Base-by-base conservation (phyloP, 2,888 invertebrate genomes). In the Caenorhabditis macrosperma region DNA sequence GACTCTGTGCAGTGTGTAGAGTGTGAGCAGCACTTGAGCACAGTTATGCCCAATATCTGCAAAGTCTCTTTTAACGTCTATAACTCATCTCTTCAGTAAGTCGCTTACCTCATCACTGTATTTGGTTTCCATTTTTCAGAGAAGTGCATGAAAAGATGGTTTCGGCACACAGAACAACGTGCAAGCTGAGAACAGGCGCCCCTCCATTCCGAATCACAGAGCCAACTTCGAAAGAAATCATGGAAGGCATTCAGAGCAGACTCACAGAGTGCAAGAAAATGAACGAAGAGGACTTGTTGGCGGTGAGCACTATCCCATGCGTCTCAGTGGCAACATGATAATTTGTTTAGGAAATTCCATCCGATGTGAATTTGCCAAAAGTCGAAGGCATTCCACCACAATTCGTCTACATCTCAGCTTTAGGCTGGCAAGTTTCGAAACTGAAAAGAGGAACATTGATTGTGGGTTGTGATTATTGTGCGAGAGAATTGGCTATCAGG, bases 51-150 rank as follows among this genome's bases (percentile, higher is more conserved):
- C 5, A 72, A 68, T 20, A 81, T 81, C 17, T 50, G 61, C 30
- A 61, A 78, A 55, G 74, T 74, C 7, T 69, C 67, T 12, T 72
- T 75, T 66, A 77, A 82, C 52, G 77, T 79, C 33, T 81, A 82
- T 41, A 77, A 78, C 12, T 57, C 54, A 9, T 71, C 60, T 12
- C 46, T 81, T 6, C 75, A 78, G 84, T 84, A 17, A 77, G 68
- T 46, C 15, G n/a, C 3, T 55, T 12, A n/a, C 3, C 0, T 0
- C 1, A n/a, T 17, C 9, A 35, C 20, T 9, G 6, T 12, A 12
- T 17, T 12, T 12, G n/a, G 5, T 17, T n/a, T 6, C n/a, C 20
- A 2, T 44, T 44, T 44, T 38, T 15, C 5, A 81, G 81, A 59
- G 63, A 76, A 10, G 41, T 81, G n/a, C 68, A 76, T 46, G 67